A percentile compares a stretch with the other conserved stretches of the same genome.
Conservation (phyloP, 37 sponge, comb jelly and placozoan genomes). For the Spongilla lacustris region DNA sequence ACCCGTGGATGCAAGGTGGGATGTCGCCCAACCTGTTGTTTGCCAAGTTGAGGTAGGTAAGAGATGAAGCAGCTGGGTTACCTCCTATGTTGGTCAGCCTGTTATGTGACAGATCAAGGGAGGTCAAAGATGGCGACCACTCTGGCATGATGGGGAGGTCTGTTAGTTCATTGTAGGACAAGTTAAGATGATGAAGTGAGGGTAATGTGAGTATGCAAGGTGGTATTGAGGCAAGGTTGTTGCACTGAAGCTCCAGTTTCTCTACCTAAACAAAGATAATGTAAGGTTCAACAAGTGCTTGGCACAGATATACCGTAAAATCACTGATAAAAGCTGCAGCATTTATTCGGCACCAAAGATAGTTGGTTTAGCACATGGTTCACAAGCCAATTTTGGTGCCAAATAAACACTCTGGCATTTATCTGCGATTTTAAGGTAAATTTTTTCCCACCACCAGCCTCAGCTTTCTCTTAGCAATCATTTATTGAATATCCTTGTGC, state of each 20-base stretch:
- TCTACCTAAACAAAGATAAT: conserved; percentile 17
- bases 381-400: too few species aligned
- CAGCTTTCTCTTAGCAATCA: too few species aligned
- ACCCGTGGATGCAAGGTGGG: conserved; percentile 59
- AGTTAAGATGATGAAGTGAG: conserved; percentile 41
- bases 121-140: conserved; percentile 56
- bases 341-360: too few species aligned
- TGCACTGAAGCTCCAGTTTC: conserved; percentile 46
- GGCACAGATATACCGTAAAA: too few species aligned
- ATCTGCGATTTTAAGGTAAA: too few species aligned
- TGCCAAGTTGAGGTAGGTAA: conserved; percentile 46
- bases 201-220: conserved; percentile 57
- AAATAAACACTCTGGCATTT: too few species aligned
- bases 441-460: too few species aligned
- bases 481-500: too few species aligned
- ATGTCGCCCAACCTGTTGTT: conserved; percentile 58
- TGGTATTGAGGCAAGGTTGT: conserved; percentile 61
- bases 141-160: conserved; percentile 46
- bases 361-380: too few species aligned
- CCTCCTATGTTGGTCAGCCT: conserved; percentile 45
- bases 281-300: neutral
- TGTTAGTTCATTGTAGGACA: conserved; percentile 59
- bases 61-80: conserved; percentile 11
- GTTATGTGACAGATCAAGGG: conserved; percentile 68
- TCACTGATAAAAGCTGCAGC: too few species aligned